Evolutionary conservation across 2,888 invertebrate species (phyloP).

Genomic region (Trachelus iudaicus): DNA sequence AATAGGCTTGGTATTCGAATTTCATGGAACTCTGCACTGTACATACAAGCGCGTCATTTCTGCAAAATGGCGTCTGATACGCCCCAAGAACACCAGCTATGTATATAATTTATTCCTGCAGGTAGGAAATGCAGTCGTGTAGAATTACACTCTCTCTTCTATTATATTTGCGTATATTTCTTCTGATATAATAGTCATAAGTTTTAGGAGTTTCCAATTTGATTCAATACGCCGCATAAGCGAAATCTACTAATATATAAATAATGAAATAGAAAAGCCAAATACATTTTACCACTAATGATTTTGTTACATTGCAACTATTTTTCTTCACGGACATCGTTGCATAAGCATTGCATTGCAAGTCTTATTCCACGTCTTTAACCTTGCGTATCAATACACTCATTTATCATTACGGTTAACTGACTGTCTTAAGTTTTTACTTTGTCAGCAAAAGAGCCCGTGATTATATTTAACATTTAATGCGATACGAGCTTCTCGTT

Average conservation of each 20-base stretch:
- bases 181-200: not conserved
- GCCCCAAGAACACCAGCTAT: not conserved
- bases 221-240: not conserved
- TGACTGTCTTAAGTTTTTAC: too few relatives aligned
- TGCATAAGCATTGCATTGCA: not conserved
- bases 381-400: not conserved
- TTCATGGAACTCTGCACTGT: not conserved
- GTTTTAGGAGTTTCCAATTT: not conserved
- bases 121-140: not conserved
- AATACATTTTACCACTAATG: not conserved
- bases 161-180: not conserved
- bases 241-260: not conserved
- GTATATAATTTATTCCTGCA: not conserved
- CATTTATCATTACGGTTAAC: not conserved
- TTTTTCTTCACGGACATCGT: not conserved
- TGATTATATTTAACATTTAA: too few relatives aligned
- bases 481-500: not conserved
- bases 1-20: not conserved
- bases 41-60: not conserved
- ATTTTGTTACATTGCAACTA: not conserved
- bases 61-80: not conserved
- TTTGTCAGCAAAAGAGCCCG: too few relatives aligned
- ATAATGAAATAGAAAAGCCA: too few relatives aligned
- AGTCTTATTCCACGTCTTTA: not conserved
- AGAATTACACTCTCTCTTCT: not conserved